Evolutionary conservation across 1,140 invertebrate genomes (phyloP).

Genomic region (Drosophila sproati): DNA sequence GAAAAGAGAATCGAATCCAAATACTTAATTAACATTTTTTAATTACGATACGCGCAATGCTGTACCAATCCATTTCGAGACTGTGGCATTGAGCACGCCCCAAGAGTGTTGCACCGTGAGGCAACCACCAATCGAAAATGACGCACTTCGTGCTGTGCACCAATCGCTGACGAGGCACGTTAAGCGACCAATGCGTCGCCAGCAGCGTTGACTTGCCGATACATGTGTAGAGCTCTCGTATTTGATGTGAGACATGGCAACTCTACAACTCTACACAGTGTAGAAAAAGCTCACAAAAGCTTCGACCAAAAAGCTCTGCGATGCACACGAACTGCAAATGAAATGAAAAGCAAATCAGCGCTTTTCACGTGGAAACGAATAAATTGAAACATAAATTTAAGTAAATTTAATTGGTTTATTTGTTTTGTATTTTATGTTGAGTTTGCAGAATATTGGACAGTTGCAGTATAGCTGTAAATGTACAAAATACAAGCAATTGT

Average conservation of each 20-base stretch:
- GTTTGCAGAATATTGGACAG: background rate
- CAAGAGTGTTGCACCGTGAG: conserved; percentile 2
- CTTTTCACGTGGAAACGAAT: background rate
- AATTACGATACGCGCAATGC: background rate
- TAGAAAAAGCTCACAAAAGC: conserved; percentile 38
- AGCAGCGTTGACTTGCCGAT: background rate
- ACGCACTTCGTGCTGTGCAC: conserved; percentile 4
- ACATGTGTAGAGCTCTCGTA: conserved; percentile 18
- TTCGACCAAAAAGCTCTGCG: conserved; percentile 18
- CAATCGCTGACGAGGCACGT: conserved; percentile 18
- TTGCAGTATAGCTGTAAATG: too few species aligned
- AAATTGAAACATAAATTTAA: background rate
- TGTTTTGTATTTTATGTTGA: background rate
- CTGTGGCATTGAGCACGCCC: conserved; percentile 14
- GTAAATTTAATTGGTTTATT: background rate
- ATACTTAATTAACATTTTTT: conserved; percentile 18
- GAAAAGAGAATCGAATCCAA: background rate
- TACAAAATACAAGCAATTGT: too few species aligned
- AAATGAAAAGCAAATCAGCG: background rate
- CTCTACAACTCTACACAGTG: conserved; percentile 38
- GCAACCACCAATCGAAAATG: conserved; percentile 13
- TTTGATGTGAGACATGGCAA: conserved; percentile 21
- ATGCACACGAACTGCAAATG: background rate
- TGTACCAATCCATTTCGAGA: conserved; percentile 7
- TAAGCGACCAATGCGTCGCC: conserved; percentile 25